A percentile compares a stretch with the other conserved stretches of the same genome.
phyloP scores from a whole-genome alignment of 2,888 invertebrate species.

The Nomada fucata region DNA sequence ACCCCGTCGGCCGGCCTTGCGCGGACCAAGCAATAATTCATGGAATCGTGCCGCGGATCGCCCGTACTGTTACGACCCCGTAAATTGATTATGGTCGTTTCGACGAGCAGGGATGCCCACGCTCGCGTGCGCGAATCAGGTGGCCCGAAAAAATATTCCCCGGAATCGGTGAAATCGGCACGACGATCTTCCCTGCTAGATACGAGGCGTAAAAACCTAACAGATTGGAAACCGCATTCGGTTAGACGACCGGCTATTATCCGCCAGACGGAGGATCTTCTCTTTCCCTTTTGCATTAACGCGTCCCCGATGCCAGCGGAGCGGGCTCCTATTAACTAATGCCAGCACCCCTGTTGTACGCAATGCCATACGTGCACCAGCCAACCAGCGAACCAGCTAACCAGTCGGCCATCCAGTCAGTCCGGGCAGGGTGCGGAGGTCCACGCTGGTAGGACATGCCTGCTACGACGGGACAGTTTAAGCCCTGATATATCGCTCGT shows the following conservation, averaged over 20 bases:
- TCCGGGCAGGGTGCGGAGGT: slow-evolving; percentile 66
- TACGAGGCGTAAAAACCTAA: slow-evolving; percentile 79
- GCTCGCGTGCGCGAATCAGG: slow-evolving; percentile 32
- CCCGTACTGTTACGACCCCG: neutral
- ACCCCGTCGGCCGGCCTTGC: neutral
- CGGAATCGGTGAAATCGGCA: slow-evolving; percentile 50
- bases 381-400: slow-evolving; percentile 60
- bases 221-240: slow-evolving; percentile 84
- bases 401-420: slow-evolving; percentile 51
- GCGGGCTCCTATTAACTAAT: slow-evolving; percentile 83
- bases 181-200: slow-evolving; percentile 53
- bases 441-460: slow-evolving; percentile 74
- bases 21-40: neutral
- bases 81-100: neutral
- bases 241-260: slow-evolving; percentile 70
- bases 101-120: neutral
- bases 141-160: slow-evolving; percentile 28
- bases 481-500: slow-evolving; percentile 84
- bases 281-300: slow-evolving; percentile 76
- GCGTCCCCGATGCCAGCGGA: slow-evolving; percentile 71
- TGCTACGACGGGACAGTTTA: slow-evolving; percentile 80
- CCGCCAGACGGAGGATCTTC: slow-evolving; percentile 31
- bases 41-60: neutral
- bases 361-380: slow-evolving; percentile 79
- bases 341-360: slow-evolving; percentile 73